Evolutionary conservation across 2,797 vertebrate species (phyloP).

Genomic region (Clarias laeviceps): DNA sequence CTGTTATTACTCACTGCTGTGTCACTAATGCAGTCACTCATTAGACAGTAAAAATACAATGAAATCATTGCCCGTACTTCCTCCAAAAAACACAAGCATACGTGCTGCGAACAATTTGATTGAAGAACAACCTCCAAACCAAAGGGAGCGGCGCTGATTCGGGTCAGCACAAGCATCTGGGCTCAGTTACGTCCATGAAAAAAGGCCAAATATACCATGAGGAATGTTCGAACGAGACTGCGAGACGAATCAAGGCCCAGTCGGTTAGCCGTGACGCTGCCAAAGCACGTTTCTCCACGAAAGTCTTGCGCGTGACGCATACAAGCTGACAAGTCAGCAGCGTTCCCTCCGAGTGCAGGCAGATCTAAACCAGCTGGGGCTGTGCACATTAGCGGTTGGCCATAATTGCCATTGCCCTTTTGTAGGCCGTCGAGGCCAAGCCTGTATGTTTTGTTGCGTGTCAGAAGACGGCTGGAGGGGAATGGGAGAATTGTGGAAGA

Average conservation of each 20-base stretch:
- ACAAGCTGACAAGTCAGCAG: conserved; percentile 61
- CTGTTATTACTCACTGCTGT: conserved; percentile 10
- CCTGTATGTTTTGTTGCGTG: conserved; percentile 58
- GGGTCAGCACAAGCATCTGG: conserved; percentile 66
- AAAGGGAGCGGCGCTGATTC: conserved; percentile 58
- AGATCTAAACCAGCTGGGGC: conserved; percentile 75
- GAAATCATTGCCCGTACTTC: conserved; percentile 21
- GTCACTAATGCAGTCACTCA: conserved; percentile 29
- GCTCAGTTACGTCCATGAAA: conserved; percentile 57
- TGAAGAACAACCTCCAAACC: conserved; percentile 58
- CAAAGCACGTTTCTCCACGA: conserved; percentile 69
- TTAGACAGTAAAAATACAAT: conserved; percentile 21
- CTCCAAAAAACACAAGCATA: conserved; percentile 26
- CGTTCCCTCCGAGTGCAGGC: conserved; percentile 59
- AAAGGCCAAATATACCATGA: conserved; percentile 60
- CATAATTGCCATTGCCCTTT: conserved; percentile 67
- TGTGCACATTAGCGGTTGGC: conserved; percentile 65
- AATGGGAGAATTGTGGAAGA: conserved; percentile 62
- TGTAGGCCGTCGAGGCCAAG: conserved; percentile 48
- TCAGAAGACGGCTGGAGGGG: conserved; percentile 41
- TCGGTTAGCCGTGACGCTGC: conserved; percentile 57
- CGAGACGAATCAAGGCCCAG: conserved; percentile 60
- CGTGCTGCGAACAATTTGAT: conserved; percentile 22
- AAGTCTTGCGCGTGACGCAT: conserved; percentile 60
- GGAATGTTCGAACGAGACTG: conserved; percentile 66